These are phyloP conservation scores for Typhlichthys eigenmanni DNA, from an alignment of 2,797 vertebrate genomes.

Conservation along the genomic window DNA sequence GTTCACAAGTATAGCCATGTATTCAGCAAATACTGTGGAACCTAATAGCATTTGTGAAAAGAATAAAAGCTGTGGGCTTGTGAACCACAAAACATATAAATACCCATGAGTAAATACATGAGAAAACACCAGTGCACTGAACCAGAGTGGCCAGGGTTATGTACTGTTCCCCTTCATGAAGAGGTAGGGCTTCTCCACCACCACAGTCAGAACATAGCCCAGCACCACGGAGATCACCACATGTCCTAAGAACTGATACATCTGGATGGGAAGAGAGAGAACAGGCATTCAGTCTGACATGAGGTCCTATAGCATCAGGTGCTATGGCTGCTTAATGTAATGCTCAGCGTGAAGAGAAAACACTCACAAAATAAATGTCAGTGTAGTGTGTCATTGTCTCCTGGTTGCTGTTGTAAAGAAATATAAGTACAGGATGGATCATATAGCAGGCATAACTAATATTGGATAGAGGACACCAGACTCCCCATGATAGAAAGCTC, in stretches of 20 bases:
- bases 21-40: too few relatives aligned
- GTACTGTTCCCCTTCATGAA: slow-evolving; percentile 14
- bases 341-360: too few relatives aligned
- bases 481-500: slow-evolving; percentile 70
- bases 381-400: slow-evolving; percentile 83
- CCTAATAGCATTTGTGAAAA: too few relatives aligned
- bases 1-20: too few relatives aligned
- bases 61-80: too few relatives aligned
- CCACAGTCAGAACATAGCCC: slow-evolving; percentile 73
- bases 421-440: slow-evolving; percentile 81
- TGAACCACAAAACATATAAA: too few relatives aligned
- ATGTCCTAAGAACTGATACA: slow-evolving; percentile 84
- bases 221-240: slow-evolving; percentile 69
- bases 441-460: slow-evolving; percentile 88
- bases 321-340: too few relatives aligned
- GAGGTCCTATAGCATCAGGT: too few relatives aligned
- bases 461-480: slow-evolving; percentile 81
- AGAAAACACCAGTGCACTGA: too few relatives aligned
- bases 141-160: slow-evolving; percentile 37
- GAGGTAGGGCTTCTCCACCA: slow-evolving; percentile 81
- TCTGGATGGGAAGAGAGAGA: slow-evolving; percentile 56
- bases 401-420: slow-evolving; percentile 80
- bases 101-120: too few relatives aligned
- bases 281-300: neutral
- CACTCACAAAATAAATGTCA: slow-evolving; percentile 82